These are phyloP conservation scores for Automeris io DNA, from an alignment of 2,888 invertebrate genomes.

Conservation along the genomic window DNA sequence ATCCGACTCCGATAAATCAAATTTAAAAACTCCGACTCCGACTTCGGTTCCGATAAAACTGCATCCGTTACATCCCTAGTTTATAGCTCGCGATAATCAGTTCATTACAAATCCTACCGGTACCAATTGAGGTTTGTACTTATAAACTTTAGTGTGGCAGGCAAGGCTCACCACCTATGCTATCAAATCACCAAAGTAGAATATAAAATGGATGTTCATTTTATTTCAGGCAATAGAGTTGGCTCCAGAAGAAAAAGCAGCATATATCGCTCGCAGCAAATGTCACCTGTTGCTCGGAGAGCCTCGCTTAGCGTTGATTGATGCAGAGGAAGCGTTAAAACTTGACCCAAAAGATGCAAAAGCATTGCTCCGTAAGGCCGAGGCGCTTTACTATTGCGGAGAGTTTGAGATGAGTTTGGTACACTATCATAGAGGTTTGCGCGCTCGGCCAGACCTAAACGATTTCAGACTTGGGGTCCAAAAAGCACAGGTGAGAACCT, in stretches of 20 bases:
- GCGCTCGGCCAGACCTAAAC: constrained; percentile 89
- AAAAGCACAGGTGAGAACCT: constrained; percentile 86
- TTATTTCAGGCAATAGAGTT: constrained; percentile 88
- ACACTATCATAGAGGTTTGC: constrained; percentile 91
- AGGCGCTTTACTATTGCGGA: constrained; percentile 92
- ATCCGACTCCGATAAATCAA: no score
- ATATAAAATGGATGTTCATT: no score
- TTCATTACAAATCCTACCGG: no score
- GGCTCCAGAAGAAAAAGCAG: constrained; percentile 89
- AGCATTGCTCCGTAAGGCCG: constrained; percentile 91
- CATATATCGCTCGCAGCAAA: constrained; percentile 91
- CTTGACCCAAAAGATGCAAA: constrained; percentile 81
- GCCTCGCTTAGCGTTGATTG: constrained; percentile 86
- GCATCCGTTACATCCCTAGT: no score
- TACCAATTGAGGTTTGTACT: no score
- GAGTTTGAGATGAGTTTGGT: constrained; percentile 96
- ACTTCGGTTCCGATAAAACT: no score
- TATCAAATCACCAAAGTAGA: no score
- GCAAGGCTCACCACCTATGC: no score
- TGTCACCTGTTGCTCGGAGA: constrained; percentile 92
- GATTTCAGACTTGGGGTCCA: constrained; percentile 89
- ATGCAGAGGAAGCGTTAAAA: constrained; percentile 89
- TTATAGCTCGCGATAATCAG: no score
- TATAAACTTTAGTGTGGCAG: no score
- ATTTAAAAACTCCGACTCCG: no score